A percentile compares a stretch with the other conserved stretches of the same genome.
Evolutionary conservation across 1,140 invertebrate genomes (phyloP).

Genomic region (Sinonovacula constricta): DNA sequence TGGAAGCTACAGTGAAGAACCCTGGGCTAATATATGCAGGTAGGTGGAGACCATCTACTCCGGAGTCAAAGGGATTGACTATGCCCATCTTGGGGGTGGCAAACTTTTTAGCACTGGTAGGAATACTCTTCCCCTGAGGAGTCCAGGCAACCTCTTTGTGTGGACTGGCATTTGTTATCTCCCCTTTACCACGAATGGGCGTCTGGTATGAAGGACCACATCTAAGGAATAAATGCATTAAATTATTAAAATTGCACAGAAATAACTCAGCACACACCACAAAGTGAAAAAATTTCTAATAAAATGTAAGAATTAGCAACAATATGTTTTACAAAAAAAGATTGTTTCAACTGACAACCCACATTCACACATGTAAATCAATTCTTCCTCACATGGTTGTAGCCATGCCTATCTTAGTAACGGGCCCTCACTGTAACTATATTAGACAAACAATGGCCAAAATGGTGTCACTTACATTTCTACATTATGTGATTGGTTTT

Average conservation of each 20-base stretch:
- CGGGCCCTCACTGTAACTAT: too few species aligned
- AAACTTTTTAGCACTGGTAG: constrained; percentile 7
- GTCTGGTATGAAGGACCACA: constrained; percentile 35
- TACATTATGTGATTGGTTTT: too few species aligned
- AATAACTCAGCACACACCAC: not conserved
- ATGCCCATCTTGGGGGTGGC: constrained; percentile 37
- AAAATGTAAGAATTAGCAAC: not conserved
- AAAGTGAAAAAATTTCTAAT: not conserved
- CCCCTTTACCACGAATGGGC: constrained; percentile 3
- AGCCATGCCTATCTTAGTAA: too few species aligned
- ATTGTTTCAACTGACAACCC: too few species aligned
- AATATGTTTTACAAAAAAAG: not conserved
- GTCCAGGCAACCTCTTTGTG: constrained; percentile 31
- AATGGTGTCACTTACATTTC: too few species aligned
- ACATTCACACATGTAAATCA: too few species aligned
- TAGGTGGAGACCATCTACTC: constrained; percentile 62
- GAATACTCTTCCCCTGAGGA: constrained; percentile 43
- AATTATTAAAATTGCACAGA: not conserved
- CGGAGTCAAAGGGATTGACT: constrained; percentile 70
- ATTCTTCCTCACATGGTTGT: too few species aligned
- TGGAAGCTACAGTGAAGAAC: constrained; percentile 62
- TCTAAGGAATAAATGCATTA: not conserved
- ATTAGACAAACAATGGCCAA: too few species aligned
- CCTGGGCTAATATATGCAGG: constrained; percentile 70
- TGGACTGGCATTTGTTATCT: constrained; percentile 1